A percentile compares a stretch with the other conserved stretches of the same genome.
Conservation (phyloP, 2,888 invertebrate genomes). For the Diarsia dahlii region DNA sequence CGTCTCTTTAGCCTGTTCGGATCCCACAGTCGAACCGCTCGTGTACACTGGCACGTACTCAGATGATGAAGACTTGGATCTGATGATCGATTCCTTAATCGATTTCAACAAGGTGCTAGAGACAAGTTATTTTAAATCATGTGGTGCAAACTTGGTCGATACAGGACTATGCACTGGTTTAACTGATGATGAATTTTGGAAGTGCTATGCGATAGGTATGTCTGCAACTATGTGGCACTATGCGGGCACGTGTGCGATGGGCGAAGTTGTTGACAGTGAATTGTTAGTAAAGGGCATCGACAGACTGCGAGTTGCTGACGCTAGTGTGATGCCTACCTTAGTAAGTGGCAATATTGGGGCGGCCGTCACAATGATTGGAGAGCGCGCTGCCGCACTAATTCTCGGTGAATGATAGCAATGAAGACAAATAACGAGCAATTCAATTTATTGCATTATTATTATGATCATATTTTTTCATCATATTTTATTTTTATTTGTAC, state of each 20-base stretch:
- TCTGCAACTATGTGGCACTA: conserved; percentile 68
- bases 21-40: conserved; percentile 53
- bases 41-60: conserved; percentile 39
- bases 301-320: conserved; percentile 44
- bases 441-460: background rate
- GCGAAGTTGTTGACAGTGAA: conserved; percentile 57
- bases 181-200: conserved; percentile 49
- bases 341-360: conserved; percentile 48
- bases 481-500: background rate
- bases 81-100: conserved; percentile 60
- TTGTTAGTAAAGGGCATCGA: conserved; percentile 52
- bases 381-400: background rate
- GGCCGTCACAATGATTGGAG: conserved; percentile 40
- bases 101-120: conserved; percentile 68
- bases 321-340: conserved; percentile 42
- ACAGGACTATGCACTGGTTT: conserved; percentile 60
- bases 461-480: background rate
- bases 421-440: background rate
- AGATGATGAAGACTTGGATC: conserved; percentile 62
- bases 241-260: conserved; percentile 63
- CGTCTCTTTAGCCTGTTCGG: conserved; percentile 49
- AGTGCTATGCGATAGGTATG: conserved; percentile 62
- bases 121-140: conserved; percentile 63
- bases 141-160: conserved; percentile 61
- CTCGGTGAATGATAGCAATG: background rate